Evolutionary conservation across 2,888 invertebrate genomes (phyloP).

Genomic region (Chrysolina haemoptera): DNA sequence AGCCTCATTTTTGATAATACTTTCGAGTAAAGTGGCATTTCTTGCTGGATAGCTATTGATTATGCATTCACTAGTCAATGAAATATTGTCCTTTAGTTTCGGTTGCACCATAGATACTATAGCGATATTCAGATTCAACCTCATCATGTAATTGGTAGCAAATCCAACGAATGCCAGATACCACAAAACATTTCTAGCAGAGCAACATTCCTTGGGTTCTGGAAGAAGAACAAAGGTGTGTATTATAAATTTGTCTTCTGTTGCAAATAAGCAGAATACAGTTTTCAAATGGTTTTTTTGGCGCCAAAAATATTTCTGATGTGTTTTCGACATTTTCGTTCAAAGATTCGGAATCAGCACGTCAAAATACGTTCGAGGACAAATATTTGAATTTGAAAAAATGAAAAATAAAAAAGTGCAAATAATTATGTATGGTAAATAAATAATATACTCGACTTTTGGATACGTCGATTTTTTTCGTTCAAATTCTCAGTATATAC

Average conservation of each 20-base stretch:
- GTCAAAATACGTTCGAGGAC: no score
- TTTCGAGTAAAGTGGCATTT: constrained; percentile 11
- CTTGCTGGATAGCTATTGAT: neutral
- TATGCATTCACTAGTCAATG: constrained; percentile 58
- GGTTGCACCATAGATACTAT: constrained; percentile 77
- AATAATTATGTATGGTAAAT: no score
- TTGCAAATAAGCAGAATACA: no score
- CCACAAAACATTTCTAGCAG: constrained; percentile 73
- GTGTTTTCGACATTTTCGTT: no score
- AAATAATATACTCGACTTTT: no score
- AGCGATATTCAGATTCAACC: constrained; percentile 78
- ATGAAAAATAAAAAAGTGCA: no score
- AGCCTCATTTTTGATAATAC: neutral
- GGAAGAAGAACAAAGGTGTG: constrained; percentile 24
- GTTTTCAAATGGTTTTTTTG: no score
- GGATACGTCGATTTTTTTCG: no score
- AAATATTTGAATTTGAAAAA: no score
- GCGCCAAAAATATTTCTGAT: no score
- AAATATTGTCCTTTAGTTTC: constrained; percentile 56
- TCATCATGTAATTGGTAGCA: constrained; percentile 79
- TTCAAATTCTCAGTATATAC: no score
- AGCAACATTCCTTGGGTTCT: constrained; percentile 58
- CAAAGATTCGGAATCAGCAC: no score
- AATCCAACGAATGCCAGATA: constrained; percentile 77
- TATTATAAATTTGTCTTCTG: neutral